Conservation (phyloP, 2,888 invertebrate species). For the Epinotia ramella region DNA sequence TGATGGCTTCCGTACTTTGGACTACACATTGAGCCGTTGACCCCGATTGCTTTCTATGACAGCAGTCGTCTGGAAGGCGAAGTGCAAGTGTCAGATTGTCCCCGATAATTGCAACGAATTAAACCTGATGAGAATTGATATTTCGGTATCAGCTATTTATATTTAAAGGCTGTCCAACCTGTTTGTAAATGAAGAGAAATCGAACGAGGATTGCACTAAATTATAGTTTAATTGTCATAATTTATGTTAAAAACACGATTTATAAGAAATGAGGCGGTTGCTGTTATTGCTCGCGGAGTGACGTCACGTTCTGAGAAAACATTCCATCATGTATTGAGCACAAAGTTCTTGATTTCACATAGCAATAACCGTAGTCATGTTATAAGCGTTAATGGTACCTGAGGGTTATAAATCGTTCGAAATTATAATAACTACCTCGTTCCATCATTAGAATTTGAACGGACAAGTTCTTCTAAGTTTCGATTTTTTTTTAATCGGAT, state of each 20-base stretch:
- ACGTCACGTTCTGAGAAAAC: conserved; percentile 1
- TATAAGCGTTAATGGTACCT: too few relatives aligned
- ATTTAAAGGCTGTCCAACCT: conserved; percentile 6
- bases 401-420: too few relatives aligned
- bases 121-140: conserved; percentile 25
- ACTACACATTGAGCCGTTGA: too few relatives aligned
- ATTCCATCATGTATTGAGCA: not conserved
- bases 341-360: not conserved
- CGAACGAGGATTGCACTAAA: conserved; percentile 24
- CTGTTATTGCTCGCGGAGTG: not conserved
- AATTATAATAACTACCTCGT: too few relatives aligned
- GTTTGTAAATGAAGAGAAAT: conserved; percentile 22
- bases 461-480: too few relatives aligned
- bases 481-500: too few relatives aligned
- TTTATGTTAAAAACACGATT: conserved; percentile 22
- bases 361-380: too few relatives aligned
- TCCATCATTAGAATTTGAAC: too few relatives aligned
- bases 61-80: not conserved
- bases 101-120: conserved; percentile 13
- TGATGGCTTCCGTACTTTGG: too few relatives aligned
- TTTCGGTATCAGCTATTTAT: conserved; percentile 18
- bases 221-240: conserved; percentile 12
- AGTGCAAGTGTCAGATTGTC: not conserved
- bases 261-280: not conserved
- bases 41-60: not conserved